Evolutionary conservation across 2,113 vertebrate species (phyloP), one percentile per base, ranked within the genome.

Genomic region (Mugil cephalus): DNA sequence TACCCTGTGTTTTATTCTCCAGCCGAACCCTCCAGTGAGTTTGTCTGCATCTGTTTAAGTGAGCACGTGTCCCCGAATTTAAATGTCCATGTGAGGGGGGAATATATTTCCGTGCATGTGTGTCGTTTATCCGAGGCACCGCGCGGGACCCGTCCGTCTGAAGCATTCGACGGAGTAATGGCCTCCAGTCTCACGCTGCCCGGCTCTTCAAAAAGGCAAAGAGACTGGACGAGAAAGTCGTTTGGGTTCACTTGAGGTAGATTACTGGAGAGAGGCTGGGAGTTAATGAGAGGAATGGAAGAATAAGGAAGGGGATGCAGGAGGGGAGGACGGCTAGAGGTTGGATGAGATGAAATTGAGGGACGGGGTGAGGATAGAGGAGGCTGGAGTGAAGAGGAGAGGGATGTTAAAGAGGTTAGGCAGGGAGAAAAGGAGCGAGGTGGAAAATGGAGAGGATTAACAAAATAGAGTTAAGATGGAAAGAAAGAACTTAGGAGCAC

Each of bases 181-280:
- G 73, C 66, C 83, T 74, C 64, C 55, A 73, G 68, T 51, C 61
- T 58, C 56, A 9, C 73, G 13, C 46, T 54, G 76, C 84, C 79
- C 74, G 17, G 35, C 69, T 86, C 69, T 43, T 74, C 46, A 75
- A 78, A 64, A 69, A 39, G 38, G 60, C n/a, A 17, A 50, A 76
- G 17, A 36, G 56, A 66, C 10, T 67, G 47, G 72, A 60, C 2
- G 17, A 83, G 56, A 65, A 79, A 81, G 80, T 75, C 54, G 34
- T 81, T 68, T 59, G 35, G 80, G 86, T 75, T 85, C 79, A 82
- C 68, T 82, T 63, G 79, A 80, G 74, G 55, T 58, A 69, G 70
- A 87, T 86, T 88, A 82, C 54, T n/a, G 51, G 34, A 67, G 56
- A 72, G 56, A 48, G 60, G 58, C 47, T 0, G 45, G 54, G 43